Conservation (phyloP, 1,140 invertebrate genomes). For the Drosophila lini region DNA sequence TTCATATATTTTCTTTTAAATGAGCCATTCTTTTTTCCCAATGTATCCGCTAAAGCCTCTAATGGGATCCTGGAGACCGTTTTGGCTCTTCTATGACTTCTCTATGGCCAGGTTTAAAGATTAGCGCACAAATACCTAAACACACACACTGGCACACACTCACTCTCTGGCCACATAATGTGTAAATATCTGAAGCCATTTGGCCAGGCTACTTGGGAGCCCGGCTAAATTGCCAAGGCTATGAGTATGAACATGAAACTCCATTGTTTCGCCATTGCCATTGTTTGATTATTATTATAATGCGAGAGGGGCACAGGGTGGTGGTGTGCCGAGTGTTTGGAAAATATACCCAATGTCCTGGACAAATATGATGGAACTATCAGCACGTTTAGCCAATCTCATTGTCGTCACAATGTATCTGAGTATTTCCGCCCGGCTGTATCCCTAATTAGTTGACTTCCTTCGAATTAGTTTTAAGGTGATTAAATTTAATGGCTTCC, state of each 20-base stretch:
- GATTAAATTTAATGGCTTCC: conserved; percentile 55
- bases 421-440: background rate
- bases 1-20: background rate
- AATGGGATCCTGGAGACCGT: conserved; percentile 15
- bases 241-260: conserved; percentile 41
- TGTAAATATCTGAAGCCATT: conserved; percentile 32
- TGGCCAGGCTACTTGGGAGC: conserved; percentile 39
- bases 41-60: conserved; percentile 18
- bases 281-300: conserved; percentile 59
- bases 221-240: conserved; percentile 31
- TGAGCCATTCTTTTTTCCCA: background rate
- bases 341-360: conserved; percentile 28
- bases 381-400: conserved; percentile 42
- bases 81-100: conserved; percentile 18
- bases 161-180: background rate
- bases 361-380: conserved; percentile 35
- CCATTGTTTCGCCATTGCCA: conserved; percentile 55
- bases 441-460: conserved; percentile 33
- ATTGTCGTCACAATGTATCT: conserved; percentile 6
- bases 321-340: conserved; percentile 4
- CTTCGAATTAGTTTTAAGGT: conserved; percentile 58
- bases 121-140: conserved; percentile 54
- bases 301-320: background rate
- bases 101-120: conserved; percentile 59
- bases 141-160: background rate